Percentiles rank a stretch among this genome's conserved stretches.
Evolutionary conservation across 2,113 vertebrate genomes (phyloP).

Genomic region (Corapipo altera): DNA sequence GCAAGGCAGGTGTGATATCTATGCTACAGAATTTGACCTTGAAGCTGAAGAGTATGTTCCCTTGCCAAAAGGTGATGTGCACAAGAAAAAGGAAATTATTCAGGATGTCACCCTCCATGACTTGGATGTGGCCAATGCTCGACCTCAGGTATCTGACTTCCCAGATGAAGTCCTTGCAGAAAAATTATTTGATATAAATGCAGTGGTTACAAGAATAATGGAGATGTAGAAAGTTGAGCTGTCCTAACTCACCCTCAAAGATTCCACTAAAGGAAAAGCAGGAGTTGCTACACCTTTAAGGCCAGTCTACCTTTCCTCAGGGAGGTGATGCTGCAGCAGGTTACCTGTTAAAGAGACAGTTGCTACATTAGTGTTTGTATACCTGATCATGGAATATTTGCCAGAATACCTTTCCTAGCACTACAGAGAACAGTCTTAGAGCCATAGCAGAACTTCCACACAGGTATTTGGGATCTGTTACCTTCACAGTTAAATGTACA

Average conservation of each 20-base stretch:
- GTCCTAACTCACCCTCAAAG: neutral
- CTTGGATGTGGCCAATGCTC: conserved; percentile 93
- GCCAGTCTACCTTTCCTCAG: neutral
- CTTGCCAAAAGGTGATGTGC: conserved; percentile 96
- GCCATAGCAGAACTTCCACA: neutral
- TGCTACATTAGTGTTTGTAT: neutral
- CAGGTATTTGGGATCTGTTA: neutral
- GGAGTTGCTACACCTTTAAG: neutral
- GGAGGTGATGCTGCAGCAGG: neutral
- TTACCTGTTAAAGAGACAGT: neutral
- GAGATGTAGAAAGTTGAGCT: neutral
- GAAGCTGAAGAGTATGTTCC: conserved; percentile 99
- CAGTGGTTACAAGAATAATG: neutral
- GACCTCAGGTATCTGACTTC: conserved; percentile 85
- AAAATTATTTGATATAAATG: neutral
- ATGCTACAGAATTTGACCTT: conserved; percentile 98
- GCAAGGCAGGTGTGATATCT: conserved; percentile 97
- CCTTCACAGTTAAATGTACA: neutral
- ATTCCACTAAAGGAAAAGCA: neutral
- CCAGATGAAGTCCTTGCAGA: neutral
- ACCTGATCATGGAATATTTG: neutral
- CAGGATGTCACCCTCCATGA: conserved; percentile 98
- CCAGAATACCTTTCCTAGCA: too few relatives aligned
- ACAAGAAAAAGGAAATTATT: conserved; percentile 99
- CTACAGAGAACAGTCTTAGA: neutral